Base-by-base conservation (phyloP, 2,888 invertebrate species). In the Cecidostiba fungosa region DNA sequence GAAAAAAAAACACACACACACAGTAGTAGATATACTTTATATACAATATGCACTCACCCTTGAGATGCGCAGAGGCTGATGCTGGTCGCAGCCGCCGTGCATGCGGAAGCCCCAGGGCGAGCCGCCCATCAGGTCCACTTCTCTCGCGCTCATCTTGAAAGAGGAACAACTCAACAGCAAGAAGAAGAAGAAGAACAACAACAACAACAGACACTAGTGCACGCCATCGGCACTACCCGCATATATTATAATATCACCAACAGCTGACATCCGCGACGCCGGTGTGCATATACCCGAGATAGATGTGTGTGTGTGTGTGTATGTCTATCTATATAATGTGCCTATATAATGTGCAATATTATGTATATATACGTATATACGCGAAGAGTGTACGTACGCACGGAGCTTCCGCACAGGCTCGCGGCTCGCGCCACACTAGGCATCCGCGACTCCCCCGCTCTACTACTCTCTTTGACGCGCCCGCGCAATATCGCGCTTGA, bases 31-130 rank as follows among this genome's bases (percentile, higher is more conserved):
- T 32, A 70, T 3, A 0, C 6, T n/a, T n/a, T n/a, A 66, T 87
- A 76, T 26, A 12, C 19, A 59, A n/a, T 0, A 36, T 5, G 8
- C 1, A 82, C 96, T 95, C 94, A 97, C 97, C 95, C 97, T 95
- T 81, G 97, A 96, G 93, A 98, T 96, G 93, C 96, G 95, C 87
- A 97, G 94, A 86, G 97, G 96, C 93, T 96, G 96, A 92, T 96
- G 96, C 90, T 95, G 95, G 94, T 97, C 97, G 90, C 94, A 95
- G 88, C 97, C 97, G 88, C 97, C 97, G 93, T 97, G 96, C 96
- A 97, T 96, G 89, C 97, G 96, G 94, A 98, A 97, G 91, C 97
- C 97, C 98, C 97, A 97, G 89, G 97, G 97, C 93, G 96, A 96
- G 88, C 97, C 97, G 89, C 97, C 97, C 92, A 96, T 95, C 92